Conservation (phyloP, 1,140 invertebrate genomes). For the Oreohelix idahoensis region DNA sequence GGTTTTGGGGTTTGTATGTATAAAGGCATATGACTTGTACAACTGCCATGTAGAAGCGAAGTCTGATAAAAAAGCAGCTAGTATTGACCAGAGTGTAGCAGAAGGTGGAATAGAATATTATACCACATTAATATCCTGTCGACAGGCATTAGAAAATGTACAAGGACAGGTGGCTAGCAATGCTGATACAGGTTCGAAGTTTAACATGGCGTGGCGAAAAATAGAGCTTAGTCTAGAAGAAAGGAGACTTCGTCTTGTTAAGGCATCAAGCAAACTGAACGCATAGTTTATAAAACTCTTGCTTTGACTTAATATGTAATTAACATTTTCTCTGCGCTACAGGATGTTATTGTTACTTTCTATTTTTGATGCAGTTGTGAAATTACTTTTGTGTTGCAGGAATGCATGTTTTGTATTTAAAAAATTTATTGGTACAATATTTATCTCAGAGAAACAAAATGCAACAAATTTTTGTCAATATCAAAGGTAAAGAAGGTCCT, state of each 20-base stretch:
- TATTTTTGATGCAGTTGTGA: too few species aligned
- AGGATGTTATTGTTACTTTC: too few species aligned
- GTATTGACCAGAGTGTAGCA: background rate
- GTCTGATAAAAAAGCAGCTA: background rate
- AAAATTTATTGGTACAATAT: too few species aligned
- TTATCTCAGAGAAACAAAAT: too few species aligned
- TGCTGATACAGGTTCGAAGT: background rate
- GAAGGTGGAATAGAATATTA: slow-evolving; percentile 18
- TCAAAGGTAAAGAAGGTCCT: too few species aligned
- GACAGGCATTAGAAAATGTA: background rate
- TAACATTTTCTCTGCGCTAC: too few species aligned
- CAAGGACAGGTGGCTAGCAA: background rate
- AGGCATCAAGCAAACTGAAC: background rate
- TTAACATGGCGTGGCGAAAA: background rate
- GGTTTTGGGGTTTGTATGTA: background rate
- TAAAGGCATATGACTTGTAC: background rate
- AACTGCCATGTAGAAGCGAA: background rate
- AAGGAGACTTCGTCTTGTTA: background rate
- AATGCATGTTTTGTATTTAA: too few species aligned
- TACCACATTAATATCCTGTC: background rate
- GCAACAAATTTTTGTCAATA: too few species aligned
- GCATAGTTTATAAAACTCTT: background rate
- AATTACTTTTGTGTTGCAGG: too few species aligned
- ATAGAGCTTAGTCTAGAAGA: background rate
- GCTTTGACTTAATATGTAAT: background rate